Evolutionary conservation across 2,888 invertebrate genomes (phyloP), one percentile per base, ranked within the genome.

Genomic region (Cabera pusaria): DNA sequence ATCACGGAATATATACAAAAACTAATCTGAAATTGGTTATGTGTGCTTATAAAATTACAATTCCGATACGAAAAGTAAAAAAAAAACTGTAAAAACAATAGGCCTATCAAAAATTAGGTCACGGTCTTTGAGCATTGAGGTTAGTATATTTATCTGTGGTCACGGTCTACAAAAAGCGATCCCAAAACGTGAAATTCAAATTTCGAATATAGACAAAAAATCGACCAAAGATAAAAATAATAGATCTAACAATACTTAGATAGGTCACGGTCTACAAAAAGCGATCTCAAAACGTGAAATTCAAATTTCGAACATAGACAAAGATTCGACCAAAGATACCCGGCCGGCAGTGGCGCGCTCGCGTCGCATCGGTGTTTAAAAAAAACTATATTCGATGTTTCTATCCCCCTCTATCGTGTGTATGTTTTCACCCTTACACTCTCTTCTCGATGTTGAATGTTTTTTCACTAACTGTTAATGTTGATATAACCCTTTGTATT

Each of bases 381-480:
- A 60, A 71, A 66, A 75, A n/a, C n/a, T 76, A 52, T 75, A 81
- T 47, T 48, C 55, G 45, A 51, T 59, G 54, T 55, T 51, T 52
- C 66, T 73, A 59, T 72, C 70, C 73, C 79, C 79, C 75, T 80
- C 65, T 63, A 57, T 65, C 75, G 78, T 80, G 76, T 81, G 76
- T 79, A 76, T 80, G 58, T 74, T 83, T 79, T 72, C 75, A 81
- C 82, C 66, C 81, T 81, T 79, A 77, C 79, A 83, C 82, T 83
- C 86, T 85, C 83, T 84, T 64, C 41, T 81, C 82, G 81, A 79
- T 87, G 87, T 87, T 86, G 86, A 81, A 87, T 87, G 87, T 87
- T 86, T 56, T 40, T 85, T 86, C 87, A 87, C 86, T 87, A 87
- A 86, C 86, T 87, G 86, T 87, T 87, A 87, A 87, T 87, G 84